These are phyloP conservation scores for Polymixis lichenea DNA, from an alignment of 2,888 invertebrate genomes.

Conservation along the genomic window DNA sequence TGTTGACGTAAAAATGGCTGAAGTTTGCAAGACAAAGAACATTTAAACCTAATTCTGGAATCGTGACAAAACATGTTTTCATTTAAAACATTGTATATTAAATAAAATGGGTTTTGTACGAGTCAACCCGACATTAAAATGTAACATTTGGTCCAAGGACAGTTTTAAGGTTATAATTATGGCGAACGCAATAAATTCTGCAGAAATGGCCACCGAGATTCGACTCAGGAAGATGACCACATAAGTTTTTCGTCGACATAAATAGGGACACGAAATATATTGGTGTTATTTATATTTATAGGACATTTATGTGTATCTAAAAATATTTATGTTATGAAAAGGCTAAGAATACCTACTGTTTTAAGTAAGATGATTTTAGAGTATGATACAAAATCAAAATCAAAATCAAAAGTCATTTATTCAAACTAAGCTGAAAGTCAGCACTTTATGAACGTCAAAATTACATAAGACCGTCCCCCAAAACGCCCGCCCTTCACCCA, in stretches of 20 bases:
- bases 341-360: background rate
- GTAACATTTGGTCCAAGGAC: constrained; percentile 60
- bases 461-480: too few relatives aligned
- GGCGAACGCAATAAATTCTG: constrained; percentile 40
- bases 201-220: constrained; percentile 16
- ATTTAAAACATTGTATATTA: constrained; percentile 27
- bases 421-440: too few relatives aligned
- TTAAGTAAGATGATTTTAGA: too few relatives aligned
- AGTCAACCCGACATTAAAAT: constrained; percentile 18
- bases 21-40: constrained; percentile 54
- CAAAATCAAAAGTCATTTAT: too few relatives aligned
- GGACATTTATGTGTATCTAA: background rate
- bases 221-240: constrained; percentile 6
- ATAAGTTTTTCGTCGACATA: constrained; percentile 24
- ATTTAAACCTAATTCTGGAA: constrained; percentile 54
- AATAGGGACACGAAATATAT: constrained; percentile 22
- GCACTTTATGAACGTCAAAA: too few relatives aligned
- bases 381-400: too few relatives aligned
- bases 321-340: constrained; percentile 5
- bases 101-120: constrained; percentile 34
- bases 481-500: too few relatives aligned
- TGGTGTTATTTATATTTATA: constrained; percentile 31
- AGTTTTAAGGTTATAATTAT: constrained; percentile 41
- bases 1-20: constrained; percentile 49
- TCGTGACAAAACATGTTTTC: constrained; percentile 46